A percentile compares a stretch with the other conserved stretches of the same genome.
phyloP scores from a whole-genome alignment of 2,113 vertebrate genomes.

The Athene noctua region DNA sequence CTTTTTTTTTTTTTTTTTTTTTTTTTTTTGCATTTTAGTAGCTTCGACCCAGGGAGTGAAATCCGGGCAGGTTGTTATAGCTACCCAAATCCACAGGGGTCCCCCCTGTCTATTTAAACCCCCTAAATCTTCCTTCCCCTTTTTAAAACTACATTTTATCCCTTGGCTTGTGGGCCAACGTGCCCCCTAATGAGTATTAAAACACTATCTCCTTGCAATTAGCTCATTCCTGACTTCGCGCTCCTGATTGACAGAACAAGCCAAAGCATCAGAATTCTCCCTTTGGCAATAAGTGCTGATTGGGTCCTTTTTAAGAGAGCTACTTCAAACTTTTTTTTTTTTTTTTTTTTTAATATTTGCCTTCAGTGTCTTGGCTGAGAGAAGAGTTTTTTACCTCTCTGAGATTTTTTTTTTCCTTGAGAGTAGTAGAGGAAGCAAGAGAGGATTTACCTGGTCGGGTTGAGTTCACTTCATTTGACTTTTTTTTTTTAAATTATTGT shows the following conservation, averaged over 20 bases:
- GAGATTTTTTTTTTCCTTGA: constrained; percentile 61
- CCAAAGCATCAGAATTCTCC: constrained; percentile 81
- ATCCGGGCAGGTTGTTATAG: constrained; percentile 91
- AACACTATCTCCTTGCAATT: constrained; percentile 82
- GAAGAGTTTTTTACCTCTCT: constrained; percentile 66
- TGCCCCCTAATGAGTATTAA: constrained; percentile 86
- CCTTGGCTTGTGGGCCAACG: constrained; percentile 79
- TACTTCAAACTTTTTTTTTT: constrained; percentile 71
- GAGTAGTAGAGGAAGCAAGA: constrained; percentile 64
- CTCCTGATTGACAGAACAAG: constrained; percentile 75
- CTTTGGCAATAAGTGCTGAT: constrained; percentile 87
- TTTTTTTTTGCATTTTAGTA: constrained; percentile 83
- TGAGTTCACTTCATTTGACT: constrained; percentile 34
- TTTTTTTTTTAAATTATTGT: constrained; percentile 1
- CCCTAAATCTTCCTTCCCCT: constrained; percentile 76
- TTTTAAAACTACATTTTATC: constrained; percentile 82
- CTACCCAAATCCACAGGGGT: constrained; percentile 84
- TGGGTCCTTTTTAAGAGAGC: constrained; percentile 78
- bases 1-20: constrained; percentile 77
- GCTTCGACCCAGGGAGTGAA: constrained; percentile 85
- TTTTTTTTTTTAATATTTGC: constrained; percentile 76
- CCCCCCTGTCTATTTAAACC: constrained; percentile 84
- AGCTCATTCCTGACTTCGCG: constrained; percentile 75
- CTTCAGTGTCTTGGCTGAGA: constrained; percentile 73
- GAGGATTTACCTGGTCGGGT: constrained; percentile 42